These are phyloP conservation scores for Ferrisia virgata DNA, from an alignment of 2,888 invertebrate species.

Conservation along the genomic window DNA sequence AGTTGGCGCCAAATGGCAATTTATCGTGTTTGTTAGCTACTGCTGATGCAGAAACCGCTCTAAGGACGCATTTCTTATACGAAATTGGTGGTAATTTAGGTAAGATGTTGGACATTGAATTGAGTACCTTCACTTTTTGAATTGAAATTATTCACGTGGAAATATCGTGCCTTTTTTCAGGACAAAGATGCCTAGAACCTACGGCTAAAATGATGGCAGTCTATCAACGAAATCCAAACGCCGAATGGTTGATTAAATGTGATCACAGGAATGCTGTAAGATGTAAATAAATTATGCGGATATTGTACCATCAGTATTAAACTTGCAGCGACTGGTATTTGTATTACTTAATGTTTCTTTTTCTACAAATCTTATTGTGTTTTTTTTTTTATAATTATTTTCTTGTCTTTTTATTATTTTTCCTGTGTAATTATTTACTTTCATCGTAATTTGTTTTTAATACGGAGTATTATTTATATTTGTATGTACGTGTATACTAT, in stretches of 20 bases:
- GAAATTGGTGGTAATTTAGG: constrained; percentile 60
- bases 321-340: background rate
- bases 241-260: constrained; percentile 52
- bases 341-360: background rate
- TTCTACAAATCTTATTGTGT: background rate
- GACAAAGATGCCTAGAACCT: constrained; percentile 52
- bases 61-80: constrained; percentile 55
- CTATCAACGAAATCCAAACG: constrained; percentile 53
- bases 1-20: constrained; percentile 52
- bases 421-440: background rate
- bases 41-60: constrained; percentile 53
- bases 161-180: constrained; percentile 51
- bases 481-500: background rate
- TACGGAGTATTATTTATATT: background rate
- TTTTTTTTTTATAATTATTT: background rate
- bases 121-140: background rate
- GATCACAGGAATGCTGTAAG: constrained; percentile 51
- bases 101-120: constrained; percentile 52
- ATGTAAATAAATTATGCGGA: constrained; percentile 43
- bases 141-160: too few relatives aligned
- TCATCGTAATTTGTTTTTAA: background rate
- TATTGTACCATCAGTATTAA: background rate
- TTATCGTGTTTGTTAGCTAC: constrained; percentile 53
- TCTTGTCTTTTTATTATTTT: background rate
- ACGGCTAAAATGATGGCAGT: constrained; percentile 52